Conservation (phyloP, 2,888 invertebrate species). For the Timema cristinae region DNA sequence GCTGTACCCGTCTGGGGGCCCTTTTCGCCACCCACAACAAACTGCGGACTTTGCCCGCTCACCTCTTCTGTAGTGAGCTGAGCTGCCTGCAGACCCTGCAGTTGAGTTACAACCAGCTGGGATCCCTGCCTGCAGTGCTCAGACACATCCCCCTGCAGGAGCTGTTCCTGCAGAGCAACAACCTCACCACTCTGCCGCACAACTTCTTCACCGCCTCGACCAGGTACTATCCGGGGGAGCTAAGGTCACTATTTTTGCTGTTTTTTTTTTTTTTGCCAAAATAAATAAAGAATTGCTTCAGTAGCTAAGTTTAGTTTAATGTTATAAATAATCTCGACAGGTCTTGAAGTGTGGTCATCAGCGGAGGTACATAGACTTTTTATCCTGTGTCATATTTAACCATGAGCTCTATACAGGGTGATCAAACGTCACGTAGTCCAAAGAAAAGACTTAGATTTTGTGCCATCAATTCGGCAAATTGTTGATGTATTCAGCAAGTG, state of each 20-base stretch:
- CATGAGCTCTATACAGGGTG: too few species aligned
- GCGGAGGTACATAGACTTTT: too few species aligned
- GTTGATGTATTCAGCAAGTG: too few species aligned
- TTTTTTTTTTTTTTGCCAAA: too few species aligned
- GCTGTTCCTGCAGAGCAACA: slow-evolving; percentile 73
- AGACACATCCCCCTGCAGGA: slow-evolving; percentile 62
- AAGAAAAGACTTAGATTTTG: too few species aligned
- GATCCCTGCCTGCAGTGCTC: slow-evolving; percentile 53
- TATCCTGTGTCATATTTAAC: too few species aligned
- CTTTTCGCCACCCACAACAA: slow-evolving; percentile 73
- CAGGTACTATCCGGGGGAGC: slow-evolving; percentile 41
- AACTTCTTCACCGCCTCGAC: slow-evolving; percentile 63
- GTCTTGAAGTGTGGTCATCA: too few species aligned
- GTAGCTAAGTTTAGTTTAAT: too few species aligned
- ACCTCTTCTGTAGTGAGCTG: slow-evolving; percentile 69
- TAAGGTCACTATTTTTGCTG: background rate
- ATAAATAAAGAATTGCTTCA: too few species aligned
- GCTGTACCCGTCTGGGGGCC: slow-evolving; percentile 65
- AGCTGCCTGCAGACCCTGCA: slow-evolving; percentile 65
- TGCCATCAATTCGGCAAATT: too few species aligned
- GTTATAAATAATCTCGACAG: background rate
- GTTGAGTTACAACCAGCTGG: slow-evolving; percentile 72
- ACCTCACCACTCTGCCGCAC: slow-evolving; percentile 66
- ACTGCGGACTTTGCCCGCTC: slow-evolving; percentile 64
- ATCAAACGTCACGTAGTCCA: too few species aligned